Conservation (phyloP, 2,797 vertebrate species). For the Threskiornis aethiopicus region DNA sequence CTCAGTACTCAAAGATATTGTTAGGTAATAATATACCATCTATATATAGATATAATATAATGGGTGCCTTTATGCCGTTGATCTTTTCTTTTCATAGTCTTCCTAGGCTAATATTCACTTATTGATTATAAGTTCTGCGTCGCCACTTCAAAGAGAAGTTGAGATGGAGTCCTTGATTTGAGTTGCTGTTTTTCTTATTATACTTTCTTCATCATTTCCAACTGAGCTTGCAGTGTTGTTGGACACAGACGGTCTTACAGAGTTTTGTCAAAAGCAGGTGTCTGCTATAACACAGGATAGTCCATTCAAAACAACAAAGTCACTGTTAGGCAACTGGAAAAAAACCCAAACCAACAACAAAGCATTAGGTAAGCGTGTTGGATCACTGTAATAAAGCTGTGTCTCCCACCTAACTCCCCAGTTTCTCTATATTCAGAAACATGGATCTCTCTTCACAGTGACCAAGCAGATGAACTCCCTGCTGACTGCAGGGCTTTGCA, state of each 20-base stretch:
- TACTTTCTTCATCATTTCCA: background rate
- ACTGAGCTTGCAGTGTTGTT: background rate
- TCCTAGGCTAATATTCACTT: background rate
- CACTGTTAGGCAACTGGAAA: background rate
- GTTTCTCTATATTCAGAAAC: background rate
- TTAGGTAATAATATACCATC: background rate
- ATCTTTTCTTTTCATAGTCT: background rate
- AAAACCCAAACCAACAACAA: background rate
- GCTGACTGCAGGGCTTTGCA: background rate
- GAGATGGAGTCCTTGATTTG: background rate
- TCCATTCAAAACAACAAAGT: background rate
- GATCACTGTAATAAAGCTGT: background rate
- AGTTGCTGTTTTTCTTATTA: background rate
- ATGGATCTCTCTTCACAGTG: background rate
- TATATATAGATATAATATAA: background rate
- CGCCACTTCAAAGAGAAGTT: background rate
- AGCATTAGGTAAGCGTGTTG: background rate
- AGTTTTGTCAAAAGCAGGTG: background rate
- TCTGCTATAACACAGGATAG: background rate
- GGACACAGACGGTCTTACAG: fast-evolving
- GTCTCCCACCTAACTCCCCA: background rate
- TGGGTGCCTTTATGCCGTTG: background rate
- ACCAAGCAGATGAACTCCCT: background rate
- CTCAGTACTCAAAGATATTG: background rate
- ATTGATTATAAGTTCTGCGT: background rate